Evolutionary conservation across 2,113 vertebrate genomes (phyloP).

Genomic region (Ciconia maguari): DNA sequence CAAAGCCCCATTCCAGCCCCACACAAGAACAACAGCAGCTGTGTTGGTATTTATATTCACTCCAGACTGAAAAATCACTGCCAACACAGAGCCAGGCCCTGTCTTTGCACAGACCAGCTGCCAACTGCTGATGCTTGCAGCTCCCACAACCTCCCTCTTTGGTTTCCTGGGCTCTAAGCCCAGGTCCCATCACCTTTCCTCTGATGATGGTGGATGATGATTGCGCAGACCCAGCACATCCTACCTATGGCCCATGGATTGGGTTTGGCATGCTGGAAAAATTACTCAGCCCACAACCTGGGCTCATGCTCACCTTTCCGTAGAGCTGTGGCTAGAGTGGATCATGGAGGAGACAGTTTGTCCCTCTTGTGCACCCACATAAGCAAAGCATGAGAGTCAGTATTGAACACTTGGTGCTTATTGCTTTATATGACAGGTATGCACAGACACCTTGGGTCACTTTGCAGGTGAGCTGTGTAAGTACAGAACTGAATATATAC

Average conservation of each 20-base stretch:
- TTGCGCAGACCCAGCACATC: background rate
- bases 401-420: background rate
- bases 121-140: background rate
- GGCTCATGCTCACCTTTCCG: background rate
- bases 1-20: background rate
- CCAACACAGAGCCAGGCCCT: background rate
- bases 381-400: background rate
- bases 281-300: background rate
- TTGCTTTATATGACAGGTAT: background rate
- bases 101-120: background rate
- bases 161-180: background rate
- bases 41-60: constrained; percentile 10
- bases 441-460: background rate
- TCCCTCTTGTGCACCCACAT: background rate
- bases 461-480: background rate
- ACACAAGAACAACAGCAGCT: background rate
- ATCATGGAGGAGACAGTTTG: background rate
- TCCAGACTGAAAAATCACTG: background rate
- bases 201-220: background rate
- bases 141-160: background rate
- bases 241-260: background rate
- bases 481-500: background rate
- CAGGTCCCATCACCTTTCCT: background rate
- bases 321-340: background rate
- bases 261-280: background rate